Percentiles rank a stretch among this genome's conserved stretches.
These are phyloP conservation scores for Bungarus multicinctus DNA, from an alignment of 2,113 vertebrate species.

Conservation along the genomic window DNA sequence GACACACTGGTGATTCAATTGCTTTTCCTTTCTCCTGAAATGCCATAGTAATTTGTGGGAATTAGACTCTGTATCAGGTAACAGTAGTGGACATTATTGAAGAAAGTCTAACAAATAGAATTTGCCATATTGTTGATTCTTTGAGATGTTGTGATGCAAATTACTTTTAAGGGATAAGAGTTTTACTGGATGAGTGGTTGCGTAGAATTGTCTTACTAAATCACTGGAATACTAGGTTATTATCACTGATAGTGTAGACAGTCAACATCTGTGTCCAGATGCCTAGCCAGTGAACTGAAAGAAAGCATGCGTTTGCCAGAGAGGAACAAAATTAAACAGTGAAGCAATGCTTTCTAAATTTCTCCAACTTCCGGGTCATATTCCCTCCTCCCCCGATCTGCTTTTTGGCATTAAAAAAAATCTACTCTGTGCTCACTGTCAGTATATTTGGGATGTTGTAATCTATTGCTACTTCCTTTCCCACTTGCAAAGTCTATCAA, in stretches of 20 bases:
- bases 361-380: conserved; percentile 67
- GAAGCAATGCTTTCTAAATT: conserved; percentile 54
- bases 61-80: conserved; percentile 80
- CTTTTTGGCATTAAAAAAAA: conserved; percentile 54
- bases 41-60: conserved; percentile 74
- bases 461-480: conserved; percentile 54
- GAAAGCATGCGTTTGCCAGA: conserved; percentile 48
- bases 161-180: conserved; percentile 80
- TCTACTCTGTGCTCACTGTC: conserved; percentile 55
- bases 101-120: conserved; percentile 63
- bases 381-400: conserved; percentile 19
- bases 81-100: conserved; percentile 41
- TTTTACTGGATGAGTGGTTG: conserved; percentile 59
- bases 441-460: conserved; percentile 59
- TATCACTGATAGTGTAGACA: conserved; percentile 69
- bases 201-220: conserved; percentile 65
- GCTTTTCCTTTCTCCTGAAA: conserved; percentile 54
- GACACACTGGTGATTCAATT: conserved; percentile 76
- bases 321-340: conserved; percentile 44
- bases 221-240: conserved; percentile 64
- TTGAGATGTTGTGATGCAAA: conserved; percentile 64
- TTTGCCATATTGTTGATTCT: conserved; percentile 58
- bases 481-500: conserved; percentile 55
- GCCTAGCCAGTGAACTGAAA: conserved; percentile 63
- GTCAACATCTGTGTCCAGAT: conserved; percentile 58